Conservation (phyloP, 2,888 invertebrate species). For the Sturmia bella region DNA sequence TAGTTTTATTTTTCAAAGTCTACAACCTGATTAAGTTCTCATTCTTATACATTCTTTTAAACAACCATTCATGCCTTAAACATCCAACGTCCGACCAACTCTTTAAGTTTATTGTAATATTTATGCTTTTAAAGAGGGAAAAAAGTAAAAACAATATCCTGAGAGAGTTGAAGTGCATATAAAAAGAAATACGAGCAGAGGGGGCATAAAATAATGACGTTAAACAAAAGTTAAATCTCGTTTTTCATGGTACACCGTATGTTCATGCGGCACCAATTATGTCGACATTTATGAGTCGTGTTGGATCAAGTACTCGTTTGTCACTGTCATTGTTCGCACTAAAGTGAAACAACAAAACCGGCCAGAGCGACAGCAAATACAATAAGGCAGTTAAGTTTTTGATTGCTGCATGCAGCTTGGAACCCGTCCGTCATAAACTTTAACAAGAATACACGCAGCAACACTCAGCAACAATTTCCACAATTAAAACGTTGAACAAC, state of each 20-base stretch:
- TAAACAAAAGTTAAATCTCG: constrained; percentile 68
- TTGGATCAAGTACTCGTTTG: constrained; percentile 69
- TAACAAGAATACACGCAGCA: constrained; percentile 28
- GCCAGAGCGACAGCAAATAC: not conserved
- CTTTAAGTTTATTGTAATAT: not conserved
- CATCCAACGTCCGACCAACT: too few relatives aligned
- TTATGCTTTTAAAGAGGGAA: not conserved
- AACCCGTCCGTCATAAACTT: constrained; percentile 48
- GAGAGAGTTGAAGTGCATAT: constrained; percentile 6
- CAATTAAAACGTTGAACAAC: constrained; percentile 19
- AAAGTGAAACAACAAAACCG: constrained; percentile 26
- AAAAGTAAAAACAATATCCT: constrained; percentile 2
- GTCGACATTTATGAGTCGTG: constrained; percentile 70
- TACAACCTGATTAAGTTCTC: too few relatives aligned
- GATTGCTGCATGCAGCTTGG: constrained; percentile 56
- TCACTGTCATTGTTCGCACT: constrained; percentile 65
- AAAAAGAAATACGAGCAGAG: not conserved
- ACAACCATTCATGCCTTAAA: too few relatives aligned
- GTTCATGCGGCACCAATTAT: constrained; percentile 69
- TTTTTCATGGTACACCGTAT: constrained; percentile 63
- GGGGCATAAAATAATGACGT: constrained; percentile 49
- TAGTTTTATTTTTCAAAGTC: too few relatives aligned
- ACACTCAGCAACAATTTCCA: constrained; percentile 21
- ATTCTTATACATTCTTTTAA: too few relatives aligned
- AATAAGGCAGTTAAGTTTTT: constrained; percentile 38